Evolutionary conservation across 1,140 invertebrate genomes (phyloP), one percentile per base, ranked within the genome.

Genomic region (Hesperophylax magnus): DNA sequence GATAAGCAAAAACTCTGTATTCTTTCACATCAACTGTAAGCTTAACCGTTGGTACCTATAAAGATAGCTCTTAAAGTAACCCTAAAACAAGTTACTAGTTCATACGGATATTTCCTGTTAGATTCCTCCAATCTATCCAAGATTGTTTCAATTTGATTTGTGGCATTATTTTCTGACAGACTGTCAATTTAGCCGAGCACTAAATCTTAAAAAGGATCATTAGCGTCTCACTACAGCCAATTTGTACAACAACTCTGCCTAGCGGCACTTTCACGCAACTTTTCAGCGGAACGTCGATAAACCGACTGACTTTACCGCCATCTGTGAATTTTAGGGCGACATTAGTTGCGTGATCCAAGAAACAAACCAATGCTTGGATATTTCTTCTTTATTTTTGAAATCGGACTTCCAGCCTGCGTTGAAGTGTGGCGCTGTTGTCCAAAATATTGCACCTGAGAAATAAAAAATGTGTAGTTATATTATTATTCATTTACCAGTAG

Each of bases 371-470:
- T 1, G 95, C 95, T 27, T 92, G 90, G 1, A 95, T 87, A 85
- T 95, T 85, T 96, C 95, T 84, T 95, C 93, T 86, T 93, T 92
- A 85, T 94, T 92, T 77, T 92, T 91, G 85, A 95, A 96, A 86
- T 96, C 95, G 78, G 95, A 95, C 85, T 95, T 95, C 95, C 95
- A 96, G 11, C 94, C 95, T 1, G 94, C 94, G 71, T 96, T 89
- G 80, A 95, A 94, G 84, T 95, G 93, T 0, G 95, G 94, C 4
- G 95, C 94, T 85, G 93, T 92, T 34, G 92, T 93, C 1, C 95
- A 95, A 84, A 96, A 94, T 79, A 96, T 93, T 1, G 95, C 94
- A 8, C 95, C 89, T 90, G 84, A 74, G 86, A 86, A n/a, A n/a
- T 4, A 67, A 39, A 67, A 67, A 54, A n/a, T n/a, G n/a, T n/a